Percentiles rank a stretch among this genome's conserved stretches.
Conservation (phyloP, 92 coral and sea anemone genomes). For the Palythoa grandis region DNA sequence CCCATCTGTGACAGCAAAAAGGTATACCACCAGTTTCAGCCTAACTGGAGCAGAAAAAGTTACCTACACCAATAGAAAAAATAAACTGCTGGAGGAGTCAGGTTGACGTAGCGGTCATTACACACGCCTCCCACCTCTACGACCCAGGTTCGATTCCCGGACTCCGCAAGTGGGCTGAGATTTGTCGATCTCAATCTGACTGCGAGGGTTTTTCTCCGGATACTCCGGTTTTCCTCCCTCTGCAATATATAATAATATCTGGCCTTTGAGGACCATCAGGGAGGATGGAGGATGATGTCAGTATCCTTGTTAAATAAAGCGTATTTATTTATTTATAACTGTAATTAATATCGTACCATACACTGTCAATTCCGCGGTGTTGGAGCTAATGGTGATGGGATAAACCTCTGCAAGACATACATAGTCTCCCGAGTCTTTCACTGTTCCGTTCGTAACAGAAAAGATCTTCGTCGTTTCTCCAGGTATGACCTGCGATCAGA, state of each 20-base stretch:
- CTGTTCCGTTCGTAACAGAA: slow-evolving; percentile 49
- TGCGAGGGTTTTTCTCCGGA: no score
- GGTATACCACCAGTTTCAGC: background rate
- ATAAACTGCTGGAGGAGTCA: no score
- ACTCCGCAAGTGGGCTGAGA: no score
- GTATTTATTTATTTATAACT: no score
- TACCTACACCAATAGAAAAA: background rate
- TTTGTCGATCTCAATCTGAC: no score
- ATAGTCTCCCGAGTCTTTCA: slow-evolving; percentile 62
- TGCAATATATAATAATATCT: no score
- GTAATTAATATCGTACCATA: background rate
- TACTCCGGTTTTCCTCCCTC: no score
- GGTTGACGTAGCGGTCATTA: background rate
- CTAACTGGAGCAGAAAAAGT: background rate
- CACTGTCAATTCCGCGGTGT: slow-evolving; percentile 34
- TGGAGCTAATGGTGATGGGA: slow-evolving; percentile 48
- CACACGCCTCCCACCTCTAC: no score
- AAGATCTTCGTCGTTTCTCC: slow-evolving; percentile 35
- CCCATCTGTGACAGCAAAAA: background rate
- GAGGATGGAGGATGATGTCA: no score
- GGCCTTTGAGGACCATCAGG: background rate
- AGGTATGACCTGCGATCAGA: slow-evolving; percentile 41
- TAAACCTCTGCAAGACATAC: slow-evolving; percentile 54
- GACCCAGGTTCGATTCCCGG: no score
- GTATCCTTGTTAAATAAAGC: no score